Evolutionary conservation across 2,113 vertebrate species (phyloP).

Genomic region (Lagopus leucura): DNA sequence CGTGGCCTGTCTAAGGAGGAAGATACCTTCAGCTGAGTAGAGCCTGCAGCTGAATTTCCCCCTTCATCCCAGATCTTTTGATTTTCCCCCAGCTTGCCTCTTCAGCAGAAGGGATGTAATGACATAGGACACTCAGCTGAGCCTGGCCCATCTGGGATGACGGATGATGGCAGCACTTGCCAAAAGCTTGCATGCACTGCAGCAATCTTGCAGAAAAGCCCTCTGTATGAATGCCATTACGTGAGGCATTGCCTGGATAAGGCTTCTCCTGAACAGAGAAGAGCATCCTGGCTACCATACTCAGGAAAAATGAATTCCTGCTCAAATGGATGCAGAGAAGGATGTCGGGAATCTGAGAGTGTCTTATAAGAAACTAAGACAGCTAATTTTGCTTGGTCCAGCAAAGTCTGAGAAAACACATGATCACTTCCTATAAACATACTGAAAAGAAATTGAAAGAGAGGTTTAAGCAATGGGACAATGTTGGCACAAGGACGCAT

Average conservation of each 20-base stretch:
- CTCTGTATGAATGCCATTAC: accelerated
- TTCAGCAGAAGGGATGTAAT: neutral
- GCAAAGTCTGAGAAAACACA: neutral
- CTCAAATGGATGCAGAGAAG: neutral
- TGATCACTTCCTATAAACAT: neutral
- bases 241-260: neutral
- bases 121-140: neutral
- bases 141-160: neutral
- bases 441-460: neutral
- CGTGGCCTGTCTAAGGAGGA: neutral
- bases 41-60: neutral
- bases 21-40: neutral
- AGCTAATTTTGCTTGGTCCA: neutral
- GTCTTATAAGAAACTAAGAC: neutral
- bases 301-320: neutral
- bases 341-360: neutral
- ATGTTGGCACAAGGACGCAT: neutral
- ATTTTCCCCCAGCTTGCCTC: neutral
- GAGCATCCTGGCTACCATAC: accelerated
- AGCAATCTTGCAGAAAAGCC: neutral
- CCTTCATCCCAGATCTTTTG: neutral
- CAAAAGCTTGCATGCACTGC: neutral
- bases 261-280: neutral
- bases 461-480: neutral
- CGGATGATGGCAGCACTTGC: neutral